Base-by-base conservation (phyloP, 2,797 vertebrate species). In the Periophthalmus magnuspinnatus region DNA sequence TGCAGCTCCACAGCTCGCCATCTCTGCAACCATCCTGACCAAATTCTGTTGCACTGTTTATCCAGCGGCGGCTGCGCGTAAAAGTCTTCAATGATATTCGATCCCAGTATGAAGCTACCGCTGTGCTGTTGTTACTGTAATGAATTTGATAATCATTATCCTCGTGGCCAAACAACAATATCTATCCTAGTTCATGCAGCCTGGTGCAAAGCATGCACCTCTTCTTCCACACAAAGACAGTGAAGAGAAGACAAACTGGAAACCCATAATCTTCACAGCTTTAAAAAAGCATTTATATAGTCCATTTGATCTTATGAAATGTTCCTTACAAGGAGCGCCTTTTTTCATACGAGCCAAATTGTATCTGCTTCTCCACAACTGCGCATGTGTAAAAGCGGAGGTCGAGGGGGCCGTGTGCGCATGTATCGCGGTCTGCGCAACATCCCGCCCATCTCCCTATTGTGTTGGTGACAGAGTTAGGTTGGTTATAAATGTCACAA, bases 21-120 rank as follows among this genome's bases (percentile, higher is more conserved):
- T 93, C 69, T 81, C 67, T 14, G 87, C 90, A 72, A 94, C 93
- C 92, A 93, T 93, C 76, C 75, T 45, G 50, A 13, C 2, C 71
- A 16, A 36, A 24, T n/a, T 11, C 62, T 24, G 69, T 21, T 69
- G 63, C 0, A 5, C 54, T 38, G 60, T 54, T 6, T 6, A 33
- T 48, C 0, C 34, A 19, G 61, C 60, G 67, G 58, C 80, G 77
- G 71, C 61, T 77, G 71, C 65, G 64, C 65, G 16, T 70, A 13
- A 66, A 65, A 36, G 79, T 76, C 79, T 80, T 75, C 74, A 17
- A 34, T 21, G 47, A 8, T 7, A 78, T 16, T 8, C 0, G 68
- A 63, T 16, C 75, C 9, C 58, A 2, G 45, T 38, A n/a, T 41
- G 1, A 36, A 22, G 41, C 22, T 48, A 52, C 28, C 2, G 24